phyloP scores from a whole-genome alignment of 2,888 invertebrate species.

The Synanthedon andrenaeformis region DNA sequence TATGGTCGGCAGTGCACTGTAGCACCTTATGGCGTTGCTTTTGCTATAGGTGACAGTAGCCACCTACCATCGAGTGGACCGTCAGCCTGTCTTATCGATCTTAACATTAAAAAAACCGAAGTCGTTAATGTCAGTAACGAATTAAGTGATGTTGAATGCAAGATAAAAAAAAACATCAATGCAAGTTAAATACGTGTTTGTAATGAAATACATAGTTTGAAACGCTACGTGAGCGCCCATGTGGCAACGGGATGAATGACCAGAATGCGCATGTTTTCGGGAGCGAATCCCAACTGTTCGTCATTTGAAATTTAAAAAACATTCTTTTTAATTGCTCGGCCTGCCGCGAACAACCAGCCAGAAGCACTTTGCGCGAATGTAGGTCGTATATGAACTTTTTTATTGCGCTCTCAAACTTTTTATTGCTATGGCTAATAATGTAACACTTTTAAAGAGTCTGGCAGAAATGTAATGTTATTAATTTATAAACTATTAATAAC shows the following conservation, averaged over 20 bases:
- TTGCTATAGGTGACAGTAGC: too few relatives aligned
- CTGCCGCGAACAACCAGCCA: conserved; percentile 15
- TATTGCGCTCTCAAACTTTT: conserved; percentile 4
- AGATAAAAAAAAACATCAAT: conserved; percentile 12
- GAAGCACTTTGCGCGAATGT: conserved; percentile 10
- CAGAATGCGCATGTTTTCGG: conserved; percentile 37
- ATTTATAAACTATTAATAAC: not conserved
- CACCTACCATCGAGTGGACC: too few relatives aligned
- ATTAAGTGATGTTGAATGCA: not conserved
- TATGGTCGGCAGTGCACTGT: too few relatives aligned
- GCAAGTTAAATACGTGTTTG: conserved; percentile 52
- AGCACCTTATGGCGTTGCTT: too few relatives aligned
- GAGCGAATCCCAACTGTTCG: conserved; percentile 28
- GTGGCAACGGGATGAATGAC: conserved; percentile 61
- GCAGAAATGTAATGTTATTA: too few relatives aligned
- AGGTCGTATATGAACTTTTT: conserved; percentile 9
- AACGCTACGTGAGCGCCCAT: conserved; percentile 46
- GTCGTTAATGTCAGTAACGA: too few relatives aligned
- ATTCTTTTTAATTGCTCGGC: conserved; percentile 23
- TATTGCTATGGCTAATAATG: conserved; percentile 3
- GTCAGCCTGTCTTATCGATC: too few relatives aligned
- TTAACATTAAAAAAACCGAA: too few relatives aligned
- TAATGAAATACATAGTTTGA: conserved; percentile 15
- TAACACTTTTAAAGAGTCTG: too few relatives aligned
- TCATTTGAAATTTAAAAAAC: conserved; percentile 34